These are phyloP conservation scores for Apteryx owenii DNA, from an alignment of 2,113 vertebrate genomes.

Conservation along the genomic window DNA sequence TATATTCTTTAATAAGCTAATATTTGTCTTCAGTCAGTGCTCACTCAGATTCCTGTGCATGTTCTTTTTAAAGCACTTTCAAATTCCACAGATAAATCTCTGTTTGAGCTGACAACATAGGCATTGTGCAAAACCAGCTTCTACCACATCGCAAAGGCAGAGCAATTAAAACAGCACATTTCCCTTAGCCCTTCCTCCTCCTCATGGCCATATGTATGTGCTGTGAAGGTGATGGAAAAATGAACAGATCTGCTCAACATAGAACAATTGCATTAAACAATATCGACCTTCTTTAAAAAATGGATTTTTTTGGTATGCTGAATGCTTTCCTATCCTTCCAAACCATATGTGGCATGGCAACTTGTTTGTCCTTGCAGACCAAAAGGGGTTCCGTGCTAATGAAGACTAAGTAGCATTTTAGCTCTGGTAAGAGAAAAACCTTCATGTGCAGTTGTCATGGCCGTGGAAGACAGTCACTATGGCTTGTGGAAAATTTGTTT, in stretches of 20 bases:
- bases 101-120: slow-evolving; percentile 50
- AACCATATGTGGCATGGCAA: not conserved
- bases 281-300: slow-evolving; percentile 18
- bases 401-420: slow-evolving; percentile 37
- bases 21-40: slow-evolving; percentile 30
- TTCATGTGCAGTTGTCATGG: not conserved
- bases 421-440: not conserved
- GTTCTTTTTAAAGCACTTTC: slow-evolving; percentile 40
- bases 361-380: slow-evolving; percentile 33
- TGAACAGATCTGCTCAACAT: not conserved
- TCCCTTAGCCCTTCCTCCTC: not conserved
- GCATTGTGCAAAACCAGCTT: slow-evolving; percentile 35
- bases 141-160: slow-evolving; percentile 28
- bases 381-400: not conserved
- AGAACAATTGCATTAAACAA: not conserved
- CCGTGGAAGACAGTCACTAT: not conserved
- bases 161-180: slow-evolving; percentile 44
- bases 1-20: slow-evolving; percentile 72
- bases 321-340: slow-evolving; percentile 21
- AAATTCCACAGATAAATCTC: slow-evolving; percentile 71
- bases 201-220: not conserved
- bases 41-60: slow-evolving; percentile 48
- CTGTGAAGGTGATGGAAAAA: not conserved
- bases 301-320: not conserved
- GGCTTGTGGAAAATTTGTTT: slow-evolving; percentile 12